Evolutionary conservation across 2,113 vertebrate species (phyloP).

Genomic region (Myodes glareolus): DNA sequence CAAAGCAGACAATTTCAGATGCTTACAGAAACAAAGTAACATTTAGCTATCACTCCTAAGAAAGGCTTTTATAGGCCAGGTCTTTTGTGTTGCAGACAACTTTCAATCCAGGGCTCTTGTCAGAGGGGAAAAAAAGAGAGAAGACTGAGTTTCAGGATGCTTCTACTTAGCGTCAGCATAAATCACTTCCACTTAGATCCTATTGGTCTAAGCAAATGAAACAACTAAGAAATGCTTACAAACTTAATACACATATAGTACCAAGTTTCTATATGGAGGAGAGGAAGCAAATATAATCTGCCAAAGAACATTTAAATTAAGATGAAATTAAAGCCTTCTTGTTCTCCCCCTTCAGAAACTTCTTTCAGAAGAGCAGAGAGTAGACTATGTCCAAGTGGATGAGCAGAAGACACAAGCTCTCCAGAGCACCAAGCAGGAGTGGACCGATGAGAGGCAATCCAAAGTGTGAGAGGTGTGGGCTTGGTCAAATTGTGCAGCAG

Average conservation of each 20-base stretch:
- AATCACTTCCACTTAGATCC: background rate
- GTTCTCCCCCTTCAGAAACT: constrained; percentile 88
- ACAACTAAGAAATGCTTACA: background rate
- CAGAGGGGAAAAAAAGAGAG: background rate
- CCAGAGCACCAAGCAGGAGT: constrained; percentile 96
- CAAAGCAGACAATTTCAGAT: background rate
- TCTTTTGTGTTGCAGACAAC: background rate
- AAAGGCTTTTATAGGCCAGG: background rate
- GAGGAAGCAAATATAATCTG: background rate
- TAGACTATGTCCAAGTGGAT: constrained; percentile 98
- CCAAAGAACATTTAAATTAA: background rate
- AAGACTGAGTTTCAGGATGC: background rate
- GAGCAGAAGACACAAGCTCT: constrained; percentile 99
- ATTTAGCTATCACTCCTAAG: background rate
- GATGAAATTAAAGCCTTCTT: background rate
- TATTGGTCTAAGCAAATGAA: background rate
- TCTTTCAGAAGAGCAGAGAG: constrained; percentile 93
- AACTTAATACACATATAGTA: background rate
- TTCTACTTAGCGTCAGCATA: background rate
- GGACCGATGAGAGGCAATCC: constrained; percentile 95
- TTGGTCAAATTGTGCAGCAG: background rate
- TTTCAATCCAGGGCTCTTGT: background rate
- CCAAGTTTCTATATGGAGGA: background rate
- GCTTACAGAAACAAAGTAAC: background rate
- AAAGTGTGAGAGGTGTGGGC: constrained; percentile 88